Evolutionary conservation across 2,113 vertebrate genomes (phyloP).

Genomic region (Chascanopsetta lugubris): DNA sequence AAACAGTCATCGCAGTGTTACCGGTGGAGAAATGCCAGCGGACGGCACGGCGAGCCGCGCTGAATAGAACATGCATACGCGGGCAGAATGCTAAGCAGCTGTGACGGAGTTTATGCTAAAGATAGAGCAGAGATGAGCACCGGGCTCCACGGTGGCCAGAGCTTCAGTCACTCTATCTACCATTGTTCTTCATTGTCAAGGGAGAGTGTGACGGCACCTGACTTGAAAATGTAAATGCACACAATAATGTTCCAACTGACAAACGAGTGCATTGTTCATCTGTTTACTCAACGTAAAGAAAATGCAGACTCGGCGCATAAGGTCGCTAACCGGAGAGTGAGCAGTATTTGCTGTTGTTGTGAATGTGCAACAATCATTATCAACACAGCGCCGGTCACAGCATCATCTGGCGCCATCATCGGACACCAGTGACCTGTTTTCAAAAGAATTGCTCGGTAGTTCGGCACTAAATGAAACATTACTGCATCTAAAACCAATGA

Average conservation of each 20-base stretch:
- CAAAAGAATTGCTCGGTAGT: too few relatives aligned
- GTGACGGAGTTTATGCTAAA: not conserved
- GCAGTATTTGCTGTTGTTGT: not conserved
- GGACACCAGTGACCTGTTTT: too few relatives aligned
- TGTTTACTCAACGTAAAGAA: too few relatives aligned
- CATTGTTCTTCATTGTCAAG: not conserved
- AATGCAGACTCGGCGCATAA: too few relatives aligned
- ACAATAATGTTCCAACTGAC: not conserved
- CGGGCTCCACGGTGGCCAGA: not conserved
- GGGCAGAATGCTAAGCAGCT: slow-evolving; percentile 39
- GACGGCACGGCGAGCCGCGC: slow-evolving; percentile 40
- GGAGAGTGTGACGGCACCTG: too few relatives aligned
- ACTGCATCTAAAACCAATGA: too few relatives aligned
- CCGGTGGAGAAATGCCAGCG: slow-evolving; percentile 33
- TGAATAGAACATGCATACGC: slow-evolving; percentile 21
- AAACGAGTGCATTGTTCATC: not conserved
- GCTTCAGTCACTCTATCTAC: not conserved
- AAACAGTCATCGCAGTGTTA: slow-evolving; percentile 63
- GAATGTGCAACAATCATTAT: too few relatives aligned
- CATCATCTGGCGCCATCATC: too few relatives aligned
- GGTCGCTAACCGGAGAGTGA: too few relatives aligned
- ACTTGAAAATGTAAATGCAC: not conserved
- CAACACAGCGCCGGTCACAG: too few relatives aligned
- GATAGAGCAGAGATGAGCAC: slow-evolving; percentile 14
- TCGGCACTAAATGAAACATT: too few relatives aligned